Evolutionary conservation across 2,888 invertebrate species (phyloP).

Genomic region (Augochlorella aurata): DNA sequence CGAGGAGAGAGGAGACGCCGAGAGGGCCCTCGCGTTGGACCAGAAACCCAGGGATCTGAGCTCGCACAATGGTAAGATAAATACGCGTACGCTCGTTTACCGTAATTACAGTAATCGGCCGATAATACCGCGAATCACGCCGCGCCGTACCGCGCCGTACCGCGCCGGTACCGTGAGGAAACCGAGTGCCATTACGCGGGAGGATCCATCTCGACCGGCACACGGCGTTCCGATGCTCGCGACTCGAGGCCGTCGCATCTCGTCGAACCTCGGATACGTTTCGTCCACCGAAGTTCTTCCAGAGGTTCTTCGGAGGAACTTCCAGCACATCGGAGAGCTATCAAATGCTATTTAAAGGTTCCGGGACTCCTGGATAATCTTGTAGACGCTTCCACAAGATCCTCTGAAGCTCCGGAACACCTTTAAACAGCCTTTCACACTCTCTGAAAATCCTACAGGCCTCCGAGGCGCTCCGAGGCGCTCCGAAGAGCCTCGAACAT

Average conservation of each 20-base stretch:
- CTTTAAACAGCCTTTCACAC: too few relatives aligned
- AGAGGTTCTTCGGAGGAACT: too few relatives aligned
- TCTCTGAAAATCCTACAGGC: too few relatives aligned
- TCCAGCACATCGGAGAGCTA: too few relatives aligned
- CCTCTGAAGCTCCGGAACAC: too few relatives aligned
- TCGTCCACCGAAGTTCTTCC: too few relatives aligned
- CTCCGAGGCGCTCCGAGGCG: too few relatives aligned
- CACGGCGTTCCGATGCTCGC: conserved; percentile 53
- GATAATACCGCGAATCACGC: conserved; percentile 59
- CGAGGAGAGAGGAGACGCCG: conserved; percentile 93
- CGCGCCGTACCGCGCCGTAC: conserved; percentile 18
- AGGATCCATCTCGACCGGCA: conserved; percentile 47
- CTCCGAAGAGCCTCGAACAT: too few relatives aligned
- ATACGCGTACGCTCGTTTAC: conserved; percentile 54
- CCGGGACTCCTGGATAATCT: too few relatives aligned
- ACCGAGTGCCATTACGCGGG: conserved; percentile 35
- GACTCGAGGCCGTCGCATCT: conserved; percentile 26
- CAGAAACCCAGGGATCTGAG: conserved; percentile 93
- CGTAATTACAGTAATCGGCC: conserved; percentile 58
- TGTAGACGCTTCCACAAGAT: too few relatives aligned
- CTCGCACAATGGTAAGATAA: conserved; percentile 91
- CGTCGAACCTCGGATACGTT: not conserved
- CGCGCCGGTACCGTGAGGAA: not conserved
- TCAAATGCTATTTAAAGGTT: too few relatives aligned
- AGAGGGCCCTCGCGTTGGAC: conserved; percentile 90